Base-by-base conservation (phyloP, 2,888 invertebrate species). In the Microctonus aethiopoides region DNA sequence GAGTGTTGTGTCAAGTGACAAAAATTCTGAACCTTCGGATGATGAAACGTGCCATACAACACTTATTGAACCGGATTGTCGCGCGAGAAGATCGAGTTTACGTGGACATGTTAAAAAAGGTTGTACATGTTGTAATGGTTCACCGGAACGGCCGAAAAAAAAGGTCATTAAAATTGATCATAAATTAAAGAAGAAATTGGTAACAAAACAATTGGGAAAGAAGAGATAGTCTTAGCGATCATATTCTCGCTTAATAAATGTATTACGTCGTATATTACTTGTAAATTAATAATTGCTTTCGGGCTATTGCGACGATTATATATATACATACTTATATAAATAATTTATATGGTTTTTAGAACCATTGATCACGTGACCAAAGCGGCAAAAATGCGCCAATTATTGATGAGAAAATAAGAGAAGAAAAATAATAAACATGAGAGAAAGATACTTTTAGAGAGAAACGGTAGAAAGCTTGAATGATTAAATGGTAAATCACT, bases 101-200 rank as follows among this genome's bases (percentile, higher is more conserved):
- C 85, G 91, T 0, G 91, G 90, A 7, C 89, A 90, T 10, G 90
- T 90, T 1, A 91, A 91, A 52, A 76, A 76, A 29, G 90, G 89
- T 63, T 91, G 91, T 79, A 89, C 89, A 39, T 91, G 91, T 82
- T 91, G 91, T 83, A 89, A 87, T 80, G 91, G 91, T 7, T 87
- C 88, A 0, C 89, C 90, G 0, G 88, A 89, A 2, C 88, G 90
- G 9, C 87, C 88, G 32, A 86, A 89, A 54, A 88, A 90, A 64
- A 89, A 90, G 77, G 65, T 78, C 3, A 77, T 80, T 2, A 85
- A 83, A 56, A 63, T 82, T 24, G 85, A 85, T 56, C 82, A 84
- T 34, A 84, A 80, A 62, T 65, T 83, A 24, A 84, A 85, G 76
- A 85, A 84, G 72, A 82, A 83, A 70, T 68, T 81, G 63, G 73